Evolutionary conservation across 1,140 invertebrate species (phyloP).

Genomic region (Cydia strobilella): DNA sequence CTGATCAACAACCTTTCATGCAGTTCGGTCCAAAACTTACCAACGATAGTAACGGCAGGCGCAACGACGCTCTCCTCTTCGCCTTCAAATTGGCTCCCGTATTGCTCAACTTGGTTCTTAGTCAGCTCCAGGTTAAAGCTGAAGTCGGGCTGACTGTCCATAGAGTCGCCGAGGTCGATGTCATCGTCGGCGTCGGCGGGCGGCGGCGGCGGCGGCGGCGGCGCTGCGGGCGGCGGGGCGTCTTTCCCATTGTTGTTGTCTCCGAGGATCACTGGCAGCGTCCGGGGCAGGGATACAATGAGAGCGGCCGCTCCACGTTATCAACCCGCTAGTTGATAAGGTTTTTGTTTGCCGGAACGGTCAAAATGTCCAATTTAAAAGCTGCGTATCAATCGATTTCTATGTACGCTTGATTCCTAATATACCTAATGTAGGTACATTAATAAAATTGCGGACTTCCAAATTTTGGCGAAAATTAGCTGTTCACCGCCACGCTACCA

Average conservation of each 20-base stretch:
- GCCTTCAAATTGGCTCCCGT: slow-evolving; percentile 85
- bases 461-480: too few species aligned
- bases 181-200: slow-evolving; percentile 34
- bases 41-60: slow-evolving; percentile 77
- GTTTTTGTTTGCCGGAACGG: background rate
- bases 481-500: too few species aligned
- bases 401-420: background rate
- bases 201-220: slow-evolving; percentile 64
- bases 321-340: background rate
- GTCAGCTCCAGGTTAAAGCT: slow-evolving; percentile 87
- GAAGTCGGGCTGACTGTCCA: slow-evolving; percentile 72
- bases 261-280: slow-evolving; percentile 66
- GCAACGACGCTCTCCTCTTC: slow-evolving; percentile 47
- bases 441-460: too few species aligned
- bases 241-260: slow-evolving; percentile 73
- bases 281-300: slow-evolving; percentile 56
- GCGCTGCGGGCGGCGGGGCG: slow-evolving; percentile 70
- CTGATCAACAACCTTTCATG: slow-evolving; percentile 7
- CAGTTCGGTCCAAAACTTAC: slow-evolving; percentile 63
- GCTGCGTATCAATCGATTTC: slow-evolving; percentile 1
- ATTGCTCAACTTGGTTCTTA: slow-evolving; percentile 86
- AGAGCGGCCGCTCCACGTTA: slow-evolving; percentile 36
- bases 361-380: background rate
- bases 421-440: background rate
- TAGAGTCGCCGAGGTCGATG: slow-evolving; percentile 56